Evolutionary conservation across 2,797 vertebrate genomes (phyloP), one percentile per base, ranked within the genome.

Genomic region (Sebastes matsubarae): DNA sequence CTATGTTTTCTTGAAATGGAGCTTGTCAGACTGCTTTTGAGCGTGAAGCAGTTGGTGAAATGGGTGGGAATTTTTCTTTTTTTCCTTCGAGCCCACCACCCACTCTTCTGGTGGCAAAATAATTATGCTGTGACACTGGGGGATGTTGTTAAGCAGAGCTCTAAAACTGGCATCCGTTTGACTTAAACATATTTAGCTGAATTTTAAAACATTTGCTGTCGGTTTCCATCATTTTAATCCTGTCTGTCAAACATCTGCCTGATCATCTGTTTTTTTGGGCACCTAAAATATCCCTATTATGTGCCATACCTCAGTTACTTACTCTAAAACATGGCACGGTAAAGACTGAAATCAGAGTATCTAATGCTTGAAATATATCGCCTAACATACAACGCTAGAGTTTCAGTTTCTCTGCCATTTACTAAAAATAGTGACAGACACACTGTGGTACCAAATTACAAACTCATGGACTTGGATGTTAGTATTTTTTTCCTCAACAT

Each of bases 51-150:
- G 63, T 78, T 72, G 60, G 77, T 68, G 80, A 85, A 86, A 90
- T 75, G 79, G 75, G 82, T 88, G 72, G 84, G 82, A 88, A 78
- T 36, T 80, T 18, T 36, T 12, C 20, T 69, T 7, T 24, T 69
- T 86, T 86, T 52, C 63, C 63, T 84, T 72, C n/a, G 4, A 75
- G 67, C 75, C 81, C 78, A 76, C 86, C 86, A 81, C 89, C 91
- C 89, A 85, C 88, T 88, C 88, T 69, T 87, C 85, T 87, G 81
- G 71, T 87, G 79, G 78, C 22, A 1, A 87, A 87, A 88, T 83
- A 64, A 87, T 87, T 84, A 81, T 76, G 63, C 72, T 25, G 79
- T 74, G 80, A 85, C 0, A 64, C 75, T 80, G 71, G 61, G 68
- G 81, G 78, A 76, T 91, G 86, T 87, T 84, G 80, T 89, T 60